A percentile compares a stretch with the other conserved stretches of the same genome.
Conservation (phyloP, 1,140 invertebrate genomes). For the Odontomachus brunneus region DNA sequence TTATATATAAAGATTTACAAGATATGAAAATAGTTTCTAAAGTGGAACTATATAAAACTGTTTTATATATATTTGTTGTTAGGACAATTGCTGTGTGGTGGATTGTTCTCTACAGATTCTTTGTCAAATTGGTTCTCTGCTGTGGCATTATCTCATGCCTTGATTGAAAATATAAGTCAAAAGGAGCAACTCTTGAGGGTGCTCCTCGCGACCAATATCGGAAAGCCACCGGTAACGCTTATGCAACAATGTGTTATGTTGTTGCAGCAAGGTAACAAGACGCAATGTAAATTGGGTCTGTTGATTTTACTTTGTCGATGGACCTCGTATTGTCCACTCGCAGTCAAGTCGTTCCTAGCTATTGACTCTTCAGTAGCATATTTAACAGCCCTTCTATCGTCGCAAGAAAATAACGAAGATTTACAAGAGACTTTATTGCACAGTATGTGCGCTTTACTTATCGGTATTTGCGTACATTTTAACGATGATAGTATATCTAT, state of each 20-base stretch:
- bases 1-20: neutral
- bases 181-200: slow-evolving; percentile 98
- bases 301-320: slow-evolving; percentile 96
- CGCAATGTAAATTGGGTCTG: slow-evolving; percentile 96
- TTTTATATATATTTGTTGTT: slow-evolving; percentile 67
- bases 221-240: slow-evolving; percentile 93
- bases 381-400: slow-evolving; percentile 91
- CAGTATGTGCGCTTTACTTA: slow-evolving; percentile 96
- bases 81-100: slow-evolving; percentile 97
- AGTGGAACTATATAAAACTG: slow-evolving; percentile 27
- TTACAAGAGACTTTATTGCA: slow-evolving; percentile 88
- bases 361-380: slow-evolving; percentile 95
- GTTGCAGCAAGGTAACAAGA: slow-evolving; percentile 93
- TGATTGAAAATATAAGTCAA: slow-evolving; percentile 95
- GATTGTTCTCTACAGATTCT: slow-evolving; percentile 95
- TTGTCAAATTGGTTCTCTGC: slow-evolving; percentile 99
- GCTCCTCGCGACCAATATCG: slow-evolving; percentile 94
- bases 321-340: slow-evolving; percentile 93
- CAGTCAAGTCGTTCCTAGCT: slow-evolving; percentile 93
- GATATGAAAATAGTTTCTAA: slow-evolving; percentile 9
- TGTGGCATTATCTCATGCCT: slow-evolving; percentile 94
- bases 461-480: slow-evolving; percentile 96
- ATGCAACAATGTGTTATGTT: slow-evolving; percentile 94
- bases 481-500: slow-evolving; percentile 94
- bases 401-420: slow-evolving; percentile 88